Evolutionary conservation across 2,113 vertebrate genomes (phyloP).

Genomic region (Cebus imitator): DNA sequence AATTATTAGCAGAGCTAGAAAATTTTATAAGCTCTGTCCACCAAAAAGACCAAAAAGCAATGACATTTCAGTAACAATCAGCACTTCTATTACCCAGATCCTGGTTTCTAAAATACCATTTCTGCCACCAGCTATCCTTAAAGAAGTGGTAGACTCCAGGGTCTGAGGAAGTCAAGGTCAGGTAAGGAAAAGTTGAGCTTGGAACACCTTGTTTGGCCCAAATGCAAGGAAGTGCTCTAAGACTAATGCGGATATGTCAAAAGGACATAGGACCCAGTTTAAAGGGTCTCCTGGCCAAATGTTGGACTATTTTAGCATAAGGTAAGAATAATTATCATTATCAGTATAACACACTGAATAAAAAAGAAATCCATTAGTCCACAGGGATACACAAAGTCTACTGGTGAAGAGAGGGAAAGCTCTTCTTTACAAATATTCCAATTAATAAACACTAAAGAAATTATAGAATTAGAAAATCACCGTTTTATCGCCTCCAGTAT

Average conservation of each 20-base stretch:
- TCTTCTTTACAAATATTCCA: background rate
- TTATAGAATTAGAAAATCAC: background rate
- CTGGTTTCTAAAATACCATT: background rate
- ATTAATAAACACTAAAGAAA: background rate
- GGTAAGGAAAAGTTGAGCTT: background rate
- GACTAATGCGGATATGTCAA: background rate
- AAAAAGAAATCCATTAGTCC: background rate
- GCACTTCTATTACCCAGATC: background rate
- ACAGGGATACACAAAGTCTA: background rate
- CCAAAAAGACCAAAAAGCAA: background rate
- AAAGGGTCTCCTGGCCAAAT: background rate
- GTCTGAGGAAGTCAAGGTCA: too few species aligned
- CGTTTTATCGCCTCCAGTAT: background rate
- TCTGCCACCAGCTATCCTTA: background rate
- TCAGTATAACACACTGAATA: background rate
- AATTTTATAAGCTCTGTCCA: background rate
- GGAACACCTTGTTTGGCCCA: background rate
- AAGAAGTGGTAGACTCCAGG: background rate
- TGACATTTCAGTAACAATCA: background rate
- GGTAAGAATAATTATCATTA: slow-evolving; percentile 19
- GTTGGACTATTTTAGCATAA: background rate
- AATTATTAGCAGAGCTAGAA: background rate
- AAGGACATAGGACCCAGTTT: background rate
- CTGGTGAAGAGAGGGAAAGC: background rate
- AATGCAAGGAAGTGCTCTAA: background rate